Conservation (phyloP, 2,888 invertebrate species). For the Xestoiulus laeticollis region DNA sequence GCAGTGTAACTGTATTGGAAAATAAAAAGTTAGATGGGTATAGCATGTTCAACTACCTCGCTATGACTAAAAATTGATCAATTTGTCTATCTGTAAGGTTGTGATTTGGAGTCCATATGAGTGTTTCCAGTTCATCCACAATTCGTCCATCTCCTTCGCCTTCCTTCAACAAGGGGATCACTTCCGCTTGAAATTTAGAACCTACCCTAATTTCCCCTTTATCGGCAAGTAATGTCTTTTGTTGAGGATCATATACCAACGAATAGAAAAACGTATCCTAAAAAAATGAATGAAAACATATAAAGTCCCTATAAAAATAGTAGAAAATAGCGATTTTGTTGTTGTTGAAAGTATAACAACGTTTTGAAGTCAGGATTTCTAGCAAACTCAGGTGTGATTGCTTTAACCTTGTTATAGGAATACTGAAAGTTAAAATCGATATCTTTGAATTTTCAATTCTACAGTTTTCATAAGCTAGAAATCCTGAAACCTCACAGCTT, state of each 20-base stretch:
- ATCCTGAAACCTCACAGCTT: not conserved
- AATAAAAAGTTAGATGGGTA: not conserved
- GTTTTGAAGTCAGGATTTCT: not conserved
- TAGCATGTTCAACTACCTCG: conserved; percentile 64
- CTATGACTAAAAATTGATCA: conserved; percentile 94
- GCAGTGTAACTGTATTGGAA: not conserved
- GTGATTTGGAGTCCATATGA: conserved; percentile 95
- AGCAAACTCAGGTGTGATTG: too few relatives aligned
- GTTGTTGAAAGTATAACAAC: not conserved
- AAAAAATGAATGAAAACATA: conserved; percentile 45
- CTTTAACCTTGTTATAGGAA: too few relatives aligned
- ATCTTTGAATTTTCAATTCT: too few relatives aligned
- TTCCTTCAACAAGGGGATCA: conserved; percentile 72
- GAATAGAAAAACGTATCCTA: conserved; percentile 99
- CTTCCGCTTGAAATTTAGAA: conserved; percentile 96
- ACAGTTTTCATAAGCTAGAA: not conserved
- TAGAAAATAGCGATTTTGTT: not conserved
- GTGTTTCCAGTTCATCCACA: conserved; percentile 82
- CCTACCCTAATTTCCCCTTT: conserved; percentile 95
- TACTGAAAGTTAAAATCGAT: too few relatives aligned
- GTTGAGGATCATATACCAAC: conserved; percentile 98
- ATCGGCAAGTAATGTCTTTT: conserved; percentile 98
- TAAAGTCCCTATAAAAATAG: not conserved
- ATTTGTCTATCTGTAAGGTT: conserved; percentile 93
- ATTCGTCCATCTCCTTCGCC: conserved; percentile 74